These are phyloP conservation scores for Rhagium mordax DNA, from an alignment of 2,888 invertebrate genomes.

Conservation along the genomic window DNA sequence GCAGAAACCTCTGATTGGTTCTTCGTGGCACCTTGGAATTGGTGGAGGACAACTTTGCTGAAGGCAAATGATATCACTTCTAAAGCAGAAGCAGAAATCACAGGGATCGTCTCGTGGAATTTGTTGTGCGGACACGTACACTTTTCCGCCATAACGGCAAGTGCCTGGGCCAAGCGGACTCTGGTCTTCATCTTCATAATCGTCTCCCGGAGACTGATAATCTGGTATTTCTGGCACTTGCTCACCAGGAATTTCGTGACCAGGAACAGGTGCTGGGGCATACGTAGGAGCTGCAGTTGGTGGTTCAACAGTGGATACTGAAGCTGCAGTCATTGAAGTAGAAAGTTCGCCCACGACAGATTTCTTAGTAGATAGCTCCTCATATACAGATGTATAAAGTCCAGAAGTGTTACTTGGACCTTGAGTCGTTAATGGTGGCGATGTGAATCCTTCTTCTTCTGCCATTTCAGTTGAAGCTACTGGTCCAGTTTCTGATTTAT, in stretches of 20 bases:
- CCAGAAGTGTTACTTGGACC: constrained; percentile 36
- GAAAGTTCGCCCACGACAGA: constrained; percentile 60
- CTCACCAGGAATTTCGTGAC: constrained; percentile 57
- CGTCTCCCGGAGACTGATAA: constrained; percentile 71
- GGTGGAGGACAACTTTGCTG: constrained; percentile 97
- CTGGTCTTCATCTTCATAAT: constrained; percentile 85
- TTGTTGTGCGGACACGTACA: constrained; percentile 95
- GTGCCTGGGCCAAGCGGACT: constrained; percentile 89
- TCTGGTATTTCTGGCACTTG: constrained; percentile 64
- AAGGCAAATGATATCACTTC: constrained; percentile 94
- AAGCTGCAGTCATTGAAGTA: constrained; percentile 57
- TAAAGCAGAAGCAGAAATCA: constrained; percentile 97
- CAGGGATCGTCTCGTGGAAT: constrained; percentile 95
- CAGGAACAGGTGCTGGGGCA: constrained; percentile 43
- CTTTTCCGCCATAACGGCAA: constrained; percentile 92
- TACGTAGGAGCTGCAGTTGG: constrained; percentile 36
- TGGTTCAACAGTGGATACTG: constrained; percentile 44
- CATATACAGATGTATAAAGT: constrained; percentile 52
- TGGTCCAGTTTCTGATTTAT: constrained; percentile 33
- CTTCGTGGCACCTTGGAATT: constrained; percentile 92
- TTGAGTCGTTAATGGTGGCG: constrained; percentile 35
- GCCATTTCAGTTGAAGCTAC: constrained; percentile 31
- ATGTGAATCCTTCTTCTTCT: constrained; percentile 34
- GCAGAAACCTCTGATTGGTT: constrained; percentile 94
- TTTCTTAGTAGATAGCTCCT: constrained; percentile 48